These are phyloP conservation scores for Sebastes oblongus DNA, from an alignment of 2,797 vertebrate species.

Conservation along the genomic window DNA sequence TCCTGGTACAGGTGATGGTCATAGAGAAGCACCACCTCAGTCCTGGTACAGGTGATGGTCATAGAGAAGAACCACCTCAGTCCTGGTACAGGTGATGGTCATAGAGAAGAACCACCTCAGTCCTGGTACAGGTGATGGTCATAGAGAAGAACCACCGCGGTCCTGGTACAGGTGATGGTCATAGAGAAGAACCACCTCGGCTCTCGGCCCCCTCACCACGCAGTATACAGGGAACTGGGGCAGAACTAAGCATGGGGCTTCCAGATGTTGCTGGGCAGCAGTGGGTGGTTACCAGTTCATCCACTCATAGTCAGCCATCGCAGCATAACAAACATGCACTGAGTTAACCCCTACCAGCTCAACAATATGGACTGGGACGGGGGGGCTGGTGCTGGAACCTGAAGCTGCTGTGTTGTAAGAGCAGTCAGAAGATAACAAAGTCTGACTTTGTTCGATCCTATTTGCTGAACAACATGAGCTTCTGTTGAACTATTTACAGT, in stretches of 20 bases:
- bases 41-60: too few species aligned
- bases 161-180: too few species aligned
- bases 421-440: background rate
- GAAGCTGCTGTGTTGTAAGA: background rate
- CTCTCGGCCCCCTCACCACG: background rate
- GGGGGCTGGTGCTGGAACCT: background rate
- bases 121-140: too few species aligned
- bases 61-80: background rate
- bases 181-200: background rate
- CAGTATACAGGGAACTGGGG: constrained; percentile 36
- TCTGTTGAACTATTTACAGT: background rate
- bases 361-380: background rate
- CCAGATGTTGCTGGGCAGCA: constrained; percentile 30
- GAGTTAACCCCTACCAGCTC: background rate
- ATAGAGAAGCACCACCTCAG: background rate
- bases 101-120: background rate
- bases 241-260: constrained; percentile 29
- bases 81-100: too few species aligned
- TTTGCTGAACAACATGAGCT: background rate
- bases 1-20: too few species aligned
- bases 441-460: background rate
- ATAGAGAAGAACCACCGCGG: background rate
- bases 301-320: background rate
- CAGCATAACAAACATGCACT: background rate
- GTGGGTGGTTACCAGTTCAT: constrained; percentile 8